These are phyloP conservation scores for Brachyptera putata DNA, from an alignment of 2,888 invertebrate species.

Conservation along the genomic window DNA sequence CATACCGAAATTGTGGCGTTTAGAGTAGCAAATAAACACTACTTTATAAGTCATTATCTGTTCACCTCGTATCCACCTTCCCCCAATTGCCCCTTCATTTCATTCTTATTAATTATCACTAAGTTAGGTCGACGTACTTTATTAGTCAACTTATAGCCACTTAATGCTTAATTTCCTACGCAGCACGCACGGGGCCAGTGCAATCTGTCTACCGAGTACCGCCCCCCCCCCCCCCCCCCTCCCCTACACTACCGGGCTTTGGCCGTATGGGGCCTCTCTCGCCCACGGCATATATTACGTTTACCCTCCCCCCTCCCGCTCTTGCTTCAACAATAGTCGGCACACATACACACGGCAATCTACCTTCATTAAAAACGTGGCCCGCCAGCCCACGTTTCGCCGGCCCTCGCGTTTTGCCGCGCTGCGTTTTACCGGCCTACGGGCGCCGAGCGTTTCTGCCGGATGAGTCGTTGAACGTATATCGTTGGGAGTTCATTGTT, in stretches of 20 bases:
- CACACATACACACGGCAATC: conserved; percentile 25
- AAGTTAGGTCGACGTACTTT: conserved; percentile 4
- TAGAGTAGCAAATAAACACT: no score
- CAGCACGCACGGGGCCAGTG: background rate
- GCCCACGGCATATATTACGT: no score
- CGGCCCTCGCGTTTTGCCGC: no score
- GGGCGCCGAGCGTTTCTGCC: no score
- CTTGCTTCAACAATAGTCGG: conserved; percentile 24
- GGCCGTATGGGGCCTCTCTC: background rate
- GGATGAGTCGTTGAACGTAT: no score
- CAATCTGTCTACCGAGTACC: background rate
- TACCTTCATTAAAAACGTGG: conserved; percentile 24
- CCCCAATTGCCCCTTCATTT: background rate
- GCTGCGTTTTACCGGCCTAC: no score
- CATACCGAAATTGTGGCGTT: no score
- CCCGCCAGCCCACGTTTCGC: no score
- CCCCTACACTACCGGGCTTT: background rate
- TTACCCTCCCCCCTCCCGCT: background rate
- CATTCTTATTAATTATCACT: conserved; percentile 15
- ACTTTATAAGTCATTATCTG: no score
- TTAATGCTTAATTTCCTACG: conserved; percentile 5
- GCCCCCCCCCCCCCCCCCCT: background rate
- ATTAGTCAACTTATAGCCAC: conserved; percentile 13
- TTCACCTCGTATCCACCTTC: no score
- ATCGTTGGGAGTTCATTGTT: no score